Evolutionary conservation across 2,797 vertebrate species (phyloP), one percentile per base, ranked within the genome.

Genomic region (Myripristis jacobus): DNA sequence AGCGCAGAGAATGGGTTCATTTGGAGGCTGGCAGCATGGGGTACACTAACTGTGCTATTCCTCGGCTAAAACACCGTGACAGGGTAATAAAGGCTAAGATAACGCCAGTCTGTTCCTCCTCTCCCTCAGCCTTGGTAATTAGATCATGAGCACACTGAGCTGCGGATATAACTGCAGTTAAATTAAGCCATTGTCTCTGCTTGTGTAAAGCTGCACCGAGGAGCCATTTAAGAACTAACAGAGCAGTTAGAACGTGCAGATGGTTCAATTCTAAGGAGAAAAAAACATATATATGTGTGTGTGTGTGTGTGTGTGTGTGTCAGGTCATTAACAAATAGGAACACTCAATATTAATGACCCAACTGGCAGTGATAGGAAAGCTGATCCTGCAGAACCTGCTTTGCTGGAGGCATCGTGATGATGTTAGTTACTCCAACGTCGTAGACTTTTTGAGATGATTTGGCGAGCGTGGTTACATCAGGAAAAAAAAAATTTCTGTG

Each of bases 81-180:
- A 62, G 70, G 55, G 51, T 76, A 83, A 79, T 88, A 85, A 87
- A 83, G 80, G 77, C 60, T 27, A 29, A 52, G 56, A 75, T 73
- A 78, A 81, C 3, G 44, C 31, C 34, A 13, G 75, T 55, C 77
- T 75, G 71, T 55, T 82, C 47, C 59, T 66, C 59, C 60, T 51
- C 82, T 79, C 83, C 75, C 83, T 80, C 71, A 24, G 73, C 70
- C 57, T 79, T 58, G 56, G 79, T 85, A 88, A 91, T 90, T 88
- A 89, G 82, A 82, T 56, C 0, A 62, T 61, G 73, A 86, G 74
- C 82, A 77, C 76, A 50, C 74, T 10, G 77, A 54, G 75, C 75
- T 10, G 75, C 72, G 60, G 76, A 70, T 77, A 69, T 50, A 76
- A 85, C 60, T 44, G 82, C 65, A 53, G 82, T 75, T 80, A 81